Conservation (phyloP, 2,888 invertebrate genomes). For the Campoplex capitator region DNA sequence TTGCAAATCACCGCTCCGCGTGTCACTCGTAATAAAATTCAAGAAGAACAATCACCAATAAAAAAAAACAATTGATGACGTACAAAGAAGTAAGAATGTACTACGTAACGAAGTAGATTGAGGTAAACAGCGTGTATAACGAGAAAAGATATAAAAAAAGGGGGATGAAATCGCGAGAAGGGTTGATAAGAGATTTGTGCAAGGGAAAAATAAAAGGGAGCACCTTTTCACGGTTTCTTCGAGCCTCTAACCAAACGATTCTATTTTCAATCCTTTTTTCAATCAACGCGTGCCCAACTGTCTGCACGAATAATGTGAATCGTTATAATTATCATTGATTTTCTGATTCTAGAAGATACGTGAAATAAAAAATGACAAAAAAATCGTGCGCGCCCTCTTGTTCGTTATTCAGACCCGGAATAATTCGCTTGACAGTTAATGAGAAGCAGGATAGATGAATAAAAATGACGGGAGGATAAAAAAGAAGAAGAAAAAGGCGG, state of each 20-base stretch:
- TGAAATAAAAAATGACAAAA: not conserved
- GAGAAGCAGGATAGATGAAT: not conserved
- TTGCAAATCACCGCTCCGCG: constrained; percentile 5
- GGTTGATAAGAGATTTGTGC: constrained; percentile 18
- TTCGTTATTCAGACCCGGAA: not conserved
- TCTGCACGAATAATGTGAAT: not conserved
- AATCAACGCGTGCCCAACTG: not conserved
- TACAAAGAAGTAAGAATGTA: not conserved
- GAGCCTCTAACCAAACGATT: not conserved
- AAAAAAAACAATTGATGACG: not conserved
- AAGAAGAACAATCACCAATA: not conserved
- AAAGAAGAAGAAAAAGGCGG: not conserved
- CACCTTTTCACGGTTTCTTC: not conserved
- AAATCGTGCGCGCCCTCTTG: not conserved
- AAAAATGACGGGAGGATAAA: not conserved
- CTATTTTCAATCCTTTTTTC: not conserved
- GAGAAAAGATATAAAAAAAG: not conserved
- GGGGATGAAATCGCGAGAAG: constrained; percentile 26
- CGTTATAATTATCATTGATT: not conserved
- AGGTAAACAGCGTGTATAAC: constrained; percentile 8
- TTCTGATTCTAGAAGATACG: not conserved
- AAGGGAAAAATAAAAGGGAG: constrained; percentile 2
- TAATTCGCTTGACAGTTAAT: not conserved
- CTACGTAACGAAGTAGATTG: not conserved
- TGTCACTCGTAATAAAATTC: constrained; percentile 12